Evolutionary conservation across 64 coral and sea anemone species (phyloP), one percentile per base, ranked within the genome.

Genomic region (Montipora sp.): DNA sequence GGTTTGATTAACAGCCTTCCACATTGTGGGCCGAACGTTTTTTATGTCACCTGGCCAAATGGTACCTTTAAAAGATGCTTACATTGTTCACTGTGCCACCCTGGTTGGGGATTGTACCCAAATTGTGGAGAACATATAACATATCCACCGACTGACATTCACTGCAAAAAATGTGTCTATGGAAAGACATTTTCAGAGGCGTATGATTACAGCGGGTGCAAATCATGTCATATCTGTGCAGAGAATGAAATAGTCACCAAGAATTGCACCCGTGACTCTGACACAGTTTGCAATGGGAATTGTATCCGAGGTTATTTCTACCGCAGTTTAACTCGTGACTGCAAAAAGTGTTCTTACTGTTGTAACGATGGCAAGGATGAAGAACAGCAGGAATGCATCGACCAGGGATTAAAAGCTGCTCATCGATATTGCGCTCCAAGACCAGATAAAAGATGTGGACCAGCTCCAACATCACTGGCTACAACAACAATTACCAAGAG

Each of bases 261-360:
- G 2, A 61, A 27, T 3, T 83, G 80, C 59, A 83, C 80, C 11
- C 46, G 7, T 18, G 3, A 7, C 5, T 67, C 43, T 0, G 80
- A 83, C 15, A 48, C 4, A 48, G 48, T 9, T 47, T 83, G 80
- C 24, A 83, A 7, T 47, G 60, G 58, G 67, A 83, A 15, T n/a
- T 83, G 80, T 10, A 15, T 0, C 2, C 61, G 66, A 13, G 80
- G 59, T 1, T 69, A 83, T 67, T 83, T 46, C 43, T 83, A 67
- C 2, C 18, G 27, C 10, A 16, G 48, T 12, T 4, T 14, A 3
- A 36, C 36, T 36, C 44, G 67, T 67, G 63, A 8, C 60, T 83
- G 80, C 36, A 14, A 83, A 43, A 59, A 46, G 8, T 83, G 80
- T 60, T 83, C 80, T 13, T 68, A 67, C 44, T 83, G 80, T 47